Conservation (phyloP, 2,113 vertebrate genomes). For the Genyomyrus donnyi region DNA sequence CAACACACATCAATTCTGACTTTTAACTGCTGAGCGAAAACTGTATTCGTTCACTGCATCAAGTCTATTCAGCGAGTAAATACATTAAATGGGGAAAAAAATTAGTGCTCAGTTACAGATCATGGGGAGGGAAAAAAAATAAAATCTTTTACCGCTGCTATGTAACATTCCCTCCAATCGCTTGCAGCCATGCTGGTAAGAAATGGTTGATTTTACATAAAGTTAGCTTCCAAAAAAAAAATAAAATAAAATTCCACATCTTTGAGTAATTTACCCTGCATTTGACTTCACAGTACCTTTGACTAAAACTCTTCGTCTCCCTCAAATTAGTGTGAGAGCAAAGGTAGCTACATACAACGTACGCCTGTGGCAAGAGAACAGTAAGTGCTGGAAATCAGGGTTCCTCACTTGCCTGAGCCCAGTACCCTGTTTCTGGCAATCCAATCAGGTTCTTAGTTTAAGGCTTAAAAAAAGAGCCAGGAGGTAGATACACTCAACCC, state of each 20-base stretch:
- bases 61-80: neutral
- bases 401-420: neutral
- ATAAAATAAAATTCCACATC: constrained; percentile 36
- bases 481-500: constrained; percentile 60
- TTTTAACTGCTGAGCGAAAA: neutral
- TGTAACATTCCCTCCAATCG: constrained; percentile 56
- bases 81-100: neutral
- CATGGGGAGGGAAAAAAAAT: neutral
- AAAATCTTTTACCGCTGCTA: constrained; percentile 51
- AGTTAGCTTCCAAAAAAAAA: constrained; percentile 42
- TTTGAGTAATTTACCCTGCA: constrained; percentile 40
- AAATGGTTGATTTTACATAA: constrained; percentile 42
- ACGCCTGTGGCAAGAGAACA: neutral
- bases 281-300: constrained; percentile 48
- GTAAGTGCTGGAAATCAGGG: constrained; percentile 16
- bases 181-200: constrained; percentile 52
- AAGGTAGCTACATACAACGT: neutral
- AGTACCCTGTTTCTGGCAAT: constrained; percentile 3
- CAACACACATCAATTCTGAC: neutral
- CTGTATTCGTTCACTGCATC: neutral
- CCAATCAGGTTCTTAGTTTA: constrained; percentile 14
- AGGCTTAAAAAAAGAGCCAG: constrained; percentile 45
- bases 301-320: neutral
- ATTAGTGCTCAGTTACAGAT: neutral
- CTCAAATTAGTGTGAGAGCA: neutral